Evolutionary conservation across 2,888 invertebrate species (phyloP).

Genomic region (Electrophaes corylata): DNA sequence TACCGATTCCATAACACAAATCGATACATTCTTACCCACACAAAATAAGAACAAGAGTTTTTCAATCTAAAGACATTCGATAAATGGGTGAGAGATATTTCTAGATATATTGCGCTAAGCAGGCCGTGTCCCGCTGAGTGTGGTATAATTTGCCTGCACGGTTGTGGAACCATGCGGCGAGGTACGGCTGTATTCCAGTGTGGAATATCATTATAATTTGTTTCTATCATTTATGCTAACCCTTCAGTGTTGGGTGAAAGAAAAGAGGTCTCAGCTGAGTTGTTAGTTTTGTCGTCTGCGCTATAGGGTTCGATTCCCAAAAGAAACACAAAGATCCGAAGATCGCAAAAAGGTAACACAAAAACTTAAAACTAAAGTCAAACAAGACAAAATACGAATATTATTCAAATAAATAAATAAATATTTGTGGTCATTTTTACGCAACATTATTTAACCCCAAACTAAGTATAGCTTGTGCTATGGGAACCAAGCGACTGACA

Average conservation of each 20-base stretch:
- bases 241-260: too few species aligned
- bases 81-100: conserved; percentile 64
- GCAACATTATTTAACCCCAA: too few species aligned
- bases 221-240: background rate
- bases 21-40: conserved; percentile 22
- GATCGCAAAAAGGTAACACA: too few species aligned
- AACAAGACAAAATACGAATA: too few species aligned
- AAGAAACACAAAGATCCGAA: too few species aligned
- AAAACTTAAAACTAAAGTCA: too few species aligned
- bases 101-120: conserved; percentile 61
- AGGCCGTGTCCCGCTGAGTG: conserved; percentile 63
- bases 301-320: too few species aligned
- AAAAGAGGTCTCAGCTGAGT: background rate
- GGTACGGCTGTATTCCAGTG: conserved; percentile 36
- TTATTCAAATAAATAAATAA: too few species aligned
- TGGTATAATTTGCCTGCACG: conserved; percentile 66
- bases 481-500: too few species aligned
- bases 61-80: conserved; percentile 51
- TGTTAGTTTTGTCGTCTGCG: too few species aligned
- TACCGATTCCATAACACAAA: conserved; percentile 14
- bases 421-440: too few species aligned
- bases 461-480: too few species aligned
- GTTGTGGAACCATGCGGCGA: conserved; percentile 46
- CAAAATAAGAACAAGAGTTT: conserved; percentile 37
- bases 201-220: background rate